A percentile compares a stretch with the other conserved stretches of the same genome.
phyloP scores from a whole-genome alignment of 2,113 vertebrate genomes.

The Arvicanthis niloticus region DNA sequence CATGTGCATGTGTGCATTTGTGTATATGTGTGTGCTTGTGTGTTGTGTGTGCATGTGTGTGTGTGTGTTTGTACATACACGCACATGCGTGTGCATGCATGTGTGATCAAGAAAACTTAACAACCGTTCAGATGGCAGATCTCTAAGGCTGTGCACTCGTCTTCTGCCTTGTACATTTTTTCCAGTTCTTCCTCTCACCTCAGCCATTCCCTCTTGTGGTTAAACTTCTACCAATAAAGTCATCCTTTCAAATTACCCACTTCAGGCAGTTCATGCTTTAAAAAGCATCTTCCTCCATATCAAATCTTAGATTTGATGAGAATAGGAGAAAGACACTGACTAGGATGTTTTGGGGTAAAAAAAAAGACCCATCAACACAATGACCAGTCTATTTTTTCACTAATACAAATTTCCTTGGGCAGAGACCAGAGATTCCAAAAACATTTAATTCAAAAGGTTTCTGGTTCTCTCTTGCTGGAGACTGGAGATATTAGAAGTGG shows the following conservation, averaged over 20 bases:
- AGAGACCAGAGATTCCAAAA: background rate
- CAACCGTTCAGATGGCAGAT: background rate
- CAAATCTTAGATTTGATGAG: background rate
- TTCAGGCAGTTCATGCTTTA: background rate
- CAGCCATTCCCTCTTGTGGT: background rate
- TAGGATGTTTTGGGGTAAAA: background rate
- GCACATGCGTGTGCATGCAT: too few species aligned
- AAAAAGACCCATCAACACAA: background rate
- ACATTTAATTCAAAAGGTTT: background rate
- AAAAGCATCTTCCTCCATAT: background rate
- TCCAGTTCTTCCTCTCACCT: background rate
- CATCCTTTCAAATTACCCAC: background rate
- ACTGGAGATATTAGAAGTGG: background rate
- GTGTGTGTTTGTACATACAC: too few species aligned
- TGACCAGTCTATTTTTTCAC: background rate
- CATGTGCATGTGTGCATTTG: too few species aligned
- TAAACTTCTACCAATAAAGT: background rate
- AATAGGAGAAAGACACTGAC: background rate
- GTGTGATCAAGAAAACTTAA: background rate
- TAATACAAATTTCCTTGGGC: background rate
- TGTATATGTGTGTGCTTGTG: background rate
- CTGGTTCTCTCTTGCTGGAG: background rate
- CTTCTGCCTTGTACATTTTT: background rate
- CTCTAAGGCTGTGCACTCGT: accelerated
- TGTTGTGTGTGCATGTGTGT: background rate